Percentiles rank a stretch among this genome's conserved stretches.
These are phyloP conservation scores for Carcharodon carcharias DNA, from an alignment of 2,797 vertebrate genomes.

Conservation along the genomic window DNA sequence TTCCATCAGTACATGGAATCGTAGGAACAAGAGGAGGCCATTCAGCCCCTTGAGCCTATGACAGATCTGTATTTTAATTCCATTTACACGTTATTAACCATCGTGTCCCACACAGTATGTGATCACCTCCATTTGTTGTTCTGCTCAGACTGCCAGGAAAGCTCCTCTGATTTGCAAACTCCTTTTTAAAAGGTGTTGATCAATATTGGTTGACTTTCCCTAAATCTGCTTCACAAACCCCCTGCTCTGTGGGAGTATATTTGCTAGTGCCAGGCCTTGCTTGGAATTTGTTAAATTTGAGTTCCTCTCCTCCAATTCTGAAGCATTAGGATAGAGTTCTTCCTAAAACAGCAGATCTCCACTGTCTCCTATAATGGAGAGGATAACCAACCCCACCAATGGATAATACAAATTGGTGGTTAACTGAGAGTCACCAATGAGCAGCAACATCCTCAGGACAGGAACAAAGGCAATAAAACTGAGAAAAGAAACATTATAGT, in stretches of 20 bases:
- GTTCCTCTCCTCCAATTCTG: too few relatives aligned
- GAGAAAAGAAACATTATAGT: not conserved
- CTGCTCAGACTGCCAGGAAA: not conserved
- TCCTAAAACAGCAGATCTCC: not conserved
- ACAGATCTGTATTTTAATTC: not conserved
- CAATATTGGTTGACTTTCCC: not conserved
- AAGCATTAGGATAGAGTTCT: not conserved
- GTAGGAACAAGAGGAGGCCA: not conserved
- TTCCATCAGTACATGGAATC: not conserved
- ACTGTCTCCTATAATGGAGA: too few relatives aligned
- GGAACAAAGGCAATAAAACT: not conserved
- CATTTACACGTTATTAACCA: not conserved
- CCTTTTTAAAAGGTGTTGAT: not conserved
- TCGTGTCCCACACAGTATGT: not conserved
- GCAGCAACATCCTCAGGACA: not conserved
- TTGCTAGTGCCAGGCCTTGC: not conserved
- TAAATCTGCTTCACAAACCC: not conserved
- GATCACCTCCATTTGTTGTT: not conserved
- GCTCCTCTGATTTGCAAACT: not conserved
- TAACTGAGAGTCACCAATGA: not conserved
- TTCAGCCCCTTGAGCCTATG: not conserved
- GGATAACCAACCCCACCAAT: not conserved
- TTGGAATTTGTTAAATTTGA: not conserved
- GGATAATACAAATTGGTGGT: too few relatives aligned
- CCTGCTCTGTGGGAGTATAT: not conserved